phyloP scores from a whole-genome alignment of 2,113 vertebrate species.

The Ptychochromis oligacanthus region DNA sequence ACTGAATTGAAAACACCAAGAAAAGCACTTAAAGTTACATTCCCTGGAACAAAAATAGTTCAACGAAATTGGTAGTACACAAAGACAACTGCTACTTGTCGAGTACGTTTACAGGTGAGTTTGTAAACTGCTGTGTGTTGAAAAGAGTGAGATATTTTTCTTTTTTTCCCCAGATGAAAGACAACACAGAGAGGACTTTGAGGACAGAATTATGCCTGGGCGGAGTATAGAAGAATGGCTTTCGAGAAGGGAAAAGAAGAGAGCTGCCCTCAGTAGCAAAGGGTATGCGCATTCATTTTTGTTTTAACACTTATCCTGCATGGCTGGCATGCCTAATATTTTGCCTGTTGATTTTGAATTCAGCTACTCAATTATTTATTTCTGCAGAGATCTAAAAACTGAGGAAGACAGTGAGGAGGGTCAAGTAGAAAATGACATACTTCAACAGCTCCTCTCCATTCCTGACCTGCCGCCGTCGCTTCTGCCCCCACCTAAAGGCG shows the following conservation, averaged over 20 bases:
- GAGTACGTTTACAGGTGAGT: background rate
- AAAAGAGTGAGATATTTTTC: background rate
- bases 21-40: background rate
- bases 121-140: background rate
- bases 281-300: constrained; percentile 77
- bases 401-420: constrained; percentile 61
- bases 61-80: background rate
- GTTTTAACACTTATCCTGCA: constrained; percentile 16
- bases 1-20: background rate
- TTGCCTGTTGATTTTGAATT: constrained; percentile 36
- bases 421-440: constrained; percentile 55
- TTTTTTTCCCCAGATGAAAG: constrained; percentile 81
- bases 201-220: constrained; percentile 42
- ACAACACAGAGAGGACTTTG: constrained; percentile 71
- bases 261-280: constrained; percentile 70
- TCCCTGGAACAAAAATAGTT: background rate
- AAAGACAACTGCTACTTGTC: background rate
- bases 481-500: constrained; percentile 69
- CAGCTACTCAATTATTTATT: constrained; percentile 47
- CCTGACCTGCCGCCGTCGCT: constrained; percentile 80
- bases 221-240: constrained; percentile 89
- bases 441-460: constrained; percentile 74
- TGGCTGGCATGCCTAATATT: constrained; percentile 27
- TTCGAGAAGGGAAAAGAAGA: constrained; percentile 85
- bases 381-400: constrained; percentile 63